phyloP scores from a whole-genome alignment of 2,797 vertebrate species.

The Benthosema pterotum region DNA sequence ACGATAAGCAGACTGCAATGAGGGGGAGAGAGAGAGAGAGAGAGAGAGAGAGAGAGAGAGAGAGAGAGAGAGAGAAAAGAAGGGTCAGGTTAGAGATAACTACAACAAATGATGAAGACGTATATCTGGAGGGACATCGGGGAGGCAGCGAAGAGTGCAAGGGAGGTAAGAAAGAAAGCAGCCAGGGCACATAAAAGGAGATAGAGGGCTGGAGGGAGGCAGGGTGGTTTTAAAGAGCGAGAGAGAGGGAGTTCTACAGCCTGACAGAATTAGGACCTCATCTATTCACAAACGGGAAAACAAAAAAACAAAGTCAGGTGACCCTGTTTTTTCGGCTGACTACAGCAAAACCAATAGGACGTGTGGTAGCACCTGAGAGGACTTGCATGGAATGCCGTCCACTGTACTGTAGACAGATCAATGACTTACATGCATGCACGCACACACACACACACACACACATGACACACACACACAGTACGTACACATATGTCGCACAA shows the following conservation, averaged over 20 bases:
- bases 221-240: background rate
- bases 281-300: constrained; percentile 19
- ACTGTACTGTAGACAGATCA: background rate
- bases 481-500: background rate
- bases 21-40: too few relatives aligned
- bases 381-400: background rate
- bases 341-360: constrained; percentile 12
- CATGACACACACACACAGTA: too few relatives aligned
- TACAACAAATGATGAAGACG: too few relatives aligned
- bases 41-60: too few relatives aligned
- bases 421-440: background rate
- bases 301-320: constrained; percentile 23
- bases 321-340: constrained; percentile 23
- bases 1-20: too few relatives aligned
- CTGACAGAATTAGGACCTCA: background rate
- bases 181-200: too few relatives aligned
- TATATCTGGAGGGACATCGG: too few relatives aligned
- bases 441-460: constrained; percentile 7
- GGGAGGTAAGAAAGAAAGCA: too few relatives aligned
- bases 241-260: background rate
- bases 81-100: too few relatives aligned
- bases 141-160: too few relatives aligned
- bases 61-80: too few relatives aligned
- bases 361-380: constrained; percentile 14
- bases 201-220: too few relatives aligned